Conservation (phyloP, 2,888 invertebrate genomes). For the Therioaphis trifolii region DNA sequence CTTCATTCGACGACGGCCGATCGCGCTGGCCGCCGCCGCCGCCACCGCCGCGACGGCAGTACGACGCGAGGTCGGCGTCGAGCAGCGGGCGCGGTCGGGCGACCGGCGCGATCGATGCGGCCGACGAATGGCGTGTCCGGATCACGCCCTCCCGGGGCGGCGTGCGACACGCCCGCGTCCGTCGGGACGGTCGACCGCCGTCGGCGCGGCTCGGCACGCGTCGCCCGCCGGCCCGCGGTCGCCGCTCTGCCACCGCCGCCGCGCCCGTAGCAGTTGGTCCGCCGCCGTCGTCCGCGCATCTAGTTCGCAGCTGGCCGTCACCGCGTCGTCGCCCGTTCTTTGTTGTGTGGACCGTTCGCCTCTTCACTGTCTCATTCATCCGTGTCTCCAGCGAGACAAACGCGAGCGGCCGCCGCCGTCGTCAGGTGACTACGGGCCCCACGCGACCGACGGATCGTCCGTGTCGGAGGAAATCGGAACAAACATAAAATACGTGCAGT, state of each 20-base stretch:
- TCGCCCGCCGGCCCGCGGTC: conserved; percentile 26
- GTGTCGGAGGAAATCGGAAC: too few species aligned
- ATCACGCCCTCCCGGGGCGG: conserved; percentile 45
- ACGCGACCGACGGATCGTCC: too few species aligned
- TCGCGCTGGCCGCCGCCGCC: not conserved
- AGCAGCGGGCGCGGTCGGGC: conserved; percentile 51
- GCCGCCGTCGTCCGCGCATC: not conserved
- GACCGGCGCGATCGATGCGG: conserved; percentile 57
- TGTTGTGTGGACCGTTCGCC: not conserved
- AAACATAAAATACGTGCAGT: too few species aligned
- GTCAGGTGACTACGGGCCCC: too few species aligned
- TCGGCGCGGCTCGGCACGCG: conserved; percentile 35
- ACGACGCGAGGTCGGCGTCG: not conserved
- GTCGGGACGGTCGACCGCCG: not conserved
- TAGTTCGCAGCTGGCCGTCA: rapidly evolving
- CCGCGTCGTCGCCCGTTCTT: not conserved
- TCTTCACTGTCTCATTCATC: too few species aligned
- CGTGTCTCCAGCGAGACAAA: too few species aligned
- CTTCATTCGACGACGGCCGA: too few species aligned
- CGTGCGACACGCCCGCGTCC: conserved; percentile 12
- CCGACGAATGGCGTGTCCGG: conserved; percentile 30
- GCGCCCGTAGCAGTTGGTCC: not conserved
- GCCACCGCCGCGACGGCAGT: not conserved
- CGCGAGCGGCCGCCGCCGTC: not conserved
- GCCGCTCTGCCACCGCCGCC: not conserved